These are phyloP conservation scores for Ceratina australensis DNA, from an alignment of 1,140 invertebrate species.

Conservation along the genomic window DNA sequence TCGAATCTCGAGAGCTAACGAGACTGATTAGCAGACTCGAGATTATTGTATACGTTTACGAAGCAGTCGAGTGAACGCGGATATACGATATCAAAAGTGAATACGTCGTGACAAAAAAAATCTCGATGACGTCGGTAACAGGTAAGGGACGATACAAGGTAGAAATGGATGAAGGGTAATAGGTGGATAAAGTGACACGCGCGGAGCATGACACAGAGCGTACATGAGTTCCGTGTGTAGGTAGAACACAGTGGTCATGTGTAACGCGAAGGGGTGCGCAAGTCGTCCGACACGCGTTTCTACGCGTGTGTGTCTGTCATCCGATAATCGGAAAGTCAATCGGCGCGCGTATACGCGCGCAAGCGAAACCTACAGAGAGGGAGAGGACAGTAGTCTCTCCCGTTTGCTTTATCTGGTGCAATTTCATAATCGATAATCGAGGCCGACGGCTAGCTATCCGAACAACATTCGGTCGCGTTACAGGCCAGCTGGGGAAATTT, in stretches of 20 bases:
- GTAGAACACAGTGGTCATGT: background rate
- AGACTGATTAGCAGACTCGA: too few relatives aligned
- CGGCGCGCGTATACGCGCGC: conserved; percentile 39
- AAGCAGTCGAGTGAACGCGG: too few relatives aligned
- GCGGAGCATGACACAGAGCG: background rate
- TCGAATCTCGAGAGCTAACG: too few relatives aligned
- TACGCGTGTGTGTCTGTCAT: conserved; percentile 21
- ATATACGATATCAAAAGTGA: too few relatives aligned
- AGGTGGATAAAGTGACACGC: conserved; percentile 33
- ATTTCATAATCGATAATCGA: conserved; percentile 66
- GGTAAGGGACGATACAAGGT: background rate
- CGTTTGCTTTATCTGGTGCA: conserved; percentile 61
- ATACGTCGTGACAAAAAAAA: too few relatives aligned
- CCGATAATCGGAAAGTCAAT: conserved; percentile 61
- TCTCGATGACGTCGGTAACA: too few relatives aligned
- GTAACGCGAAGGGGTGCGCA: conserved; percentile 32
- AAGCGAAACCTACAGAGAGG: background rate
- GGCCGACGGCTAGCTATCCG: background rate
- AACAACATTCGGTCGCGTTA: conserved; percentile 41
- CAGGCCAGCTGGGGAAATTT: conserved; percentile 45
- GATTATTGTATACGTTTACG: too few relatives aligned
- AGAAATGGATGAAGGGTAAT: conserved; percentile 23
- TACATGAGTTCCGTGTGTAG: background rate
- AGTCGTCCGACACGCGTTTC: background rate
- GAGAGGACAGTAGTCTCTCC: background rate